Base-by-base conservation (phyloP, 2,113 vertebrate genomes). In the Centrocercus urophasianus region DNA sequence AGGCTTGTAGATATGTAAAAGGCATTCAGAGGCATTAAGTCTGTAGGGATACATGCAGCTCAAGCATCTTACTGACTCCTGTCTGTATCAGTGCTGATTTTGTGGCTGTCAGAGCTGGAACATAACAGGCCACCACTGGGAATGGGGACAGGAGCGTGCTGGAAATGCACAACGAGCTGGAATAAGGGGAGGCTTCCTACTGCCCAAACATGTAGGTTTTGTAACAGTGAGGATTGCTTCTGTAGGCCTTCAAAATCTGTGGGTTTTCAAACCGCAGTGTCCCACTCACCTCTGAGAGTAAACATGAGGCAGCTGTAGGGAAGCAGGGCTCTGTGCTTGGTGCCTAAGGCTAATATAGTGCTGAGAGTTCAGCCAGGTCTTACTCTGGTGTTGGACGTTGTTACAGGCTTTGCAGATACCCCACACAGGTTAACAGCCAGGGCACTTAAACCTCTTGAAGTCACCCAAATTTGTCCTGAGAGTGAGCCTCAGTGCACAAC, bases 371-470 rank as follows among this genome's bases (percentile, higher is more conserved):
- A 82, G n/a, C 17, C 11, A 43, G 43, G 30, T 89, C 21, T 72
- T 90, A 20, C 1, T 2, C 13, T 45, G 27, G 32, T 61, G 54
- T 22, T 91, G 57, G 59, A 40, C 11, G 5, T 61, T 34, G 36
- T 57, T 21, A 18, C 25, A 38, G 34, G 9, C 45, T 88, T 63
- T 80, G n/a, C 92, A 40, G 64, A 67, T 73, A 16, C 5, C 19
- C 69, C 16, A 27, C 52, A 7, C 30, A 45, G 15, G 18, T 83
- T 81, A 65, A 43, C 71, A 75, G 19, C 25, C 20, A 2, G 28
- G 0, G 1, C 0, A 0, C 56, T 36, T 79, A 60, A 78, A n/a
- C 10, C 3, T 88, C 8, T 13, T 40, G 30, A 82, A 84, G 34
- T 72, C 57, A 60, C 24, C 8, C 22, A 24, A 15, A 17, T 8